Percentiles rank a stretch among this genome's conserved stretches.
These are phyloP conservation scores for Tiliacea citrago DNA, from an alignment of 2,888 invertebrate genomes.

Conservation along the genomic window DNA sequence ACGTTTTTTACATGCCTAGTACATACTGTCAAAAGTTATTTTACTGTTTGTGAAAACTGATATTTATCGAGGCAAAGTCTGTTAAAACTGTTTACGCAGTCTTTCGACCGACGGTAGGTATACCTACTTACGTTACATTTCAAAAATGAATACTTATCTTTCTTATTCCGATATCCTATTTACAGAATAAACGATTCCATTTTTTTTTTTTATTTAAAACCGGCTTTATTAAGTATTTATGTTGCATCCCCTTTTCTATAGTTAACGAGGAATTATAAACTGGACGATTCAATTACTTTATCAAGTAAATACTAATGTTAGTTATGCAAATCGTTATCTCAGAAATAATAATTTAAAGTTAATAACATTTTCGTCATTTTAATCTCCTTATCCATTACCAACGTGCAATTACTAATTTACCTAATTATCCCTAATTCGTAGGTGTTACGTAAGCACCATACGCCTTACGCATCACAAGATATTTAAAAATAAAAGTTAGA, in stretches of 20 bases:
- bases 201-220: too few relatives aligned
- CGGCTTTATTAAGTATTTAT: background rate
- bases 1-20: background rate
- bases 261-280: too few relatives aligned
- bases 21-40: background rate
- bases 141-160: constrained; percentile 3
- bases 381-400: background rate
- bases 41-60: background rate
- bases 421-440: background rate
- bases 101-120: background rate
- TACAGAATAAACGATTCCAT: too few relatives aligned
- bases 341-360: background rate
- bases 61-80: background rate
- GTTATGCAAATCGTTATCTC: background rate
- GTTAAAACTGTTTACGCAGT: background rate
- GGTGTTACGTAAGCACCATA: constrained; percentile 12
- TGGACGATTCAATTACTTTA: background rate
- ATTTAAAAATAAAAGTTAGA: constrained; percentile 39
- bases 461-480: constrained; percentile 7
- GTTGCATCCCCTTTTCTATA: background rate
- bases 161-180: too few relatives aligned
- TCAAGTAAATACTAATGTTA: background rate
- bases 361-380: background rate
- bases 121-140: background rate
- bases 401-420: constrained; percentile 3